Percentiles rank a stretch among this genome's conserved stretches.
Conservation (phyloP, 2,888 invertebrate species). For the Anthophora plumipes region DNA sequence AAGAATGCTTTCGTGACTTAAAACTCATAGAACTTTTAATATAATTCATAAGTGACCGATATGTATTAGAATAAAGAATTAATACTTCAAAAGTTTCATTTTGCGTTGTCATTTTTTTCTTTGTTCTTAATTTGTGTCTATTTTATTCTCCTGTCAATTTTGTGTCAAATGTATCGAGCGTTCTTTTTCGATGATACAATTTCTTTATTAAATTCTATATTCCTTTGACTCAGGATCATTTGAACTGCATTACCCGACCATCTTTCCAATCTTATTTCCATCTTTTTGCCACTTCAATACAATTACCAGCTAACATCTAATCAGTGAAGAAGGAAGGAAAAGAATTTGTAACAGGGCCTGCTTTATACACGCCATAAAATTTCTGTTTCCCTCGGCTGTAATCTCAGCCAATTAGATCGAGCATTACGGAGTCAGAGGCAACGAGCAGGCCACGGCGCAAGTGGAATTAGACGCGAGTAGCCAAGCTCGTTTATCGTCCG, state of each 20-base stretch:
- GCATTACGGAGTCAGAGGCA: conserved; percentile 28
- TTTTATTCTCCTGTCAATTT: no score
- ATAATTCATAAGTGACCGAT: no score
- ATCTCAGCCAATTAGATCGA: conserved; percentile 42
- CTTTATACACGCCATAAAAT: conserved; percentile 10
- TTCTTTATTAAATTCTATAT: no score
- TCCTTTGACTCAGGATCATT: no score
- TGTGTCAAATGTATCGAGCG: no score
- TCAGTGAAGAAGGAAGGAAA: background rate
- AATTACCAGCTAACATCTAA: background rate
- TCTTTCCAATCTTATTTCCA: background rate
- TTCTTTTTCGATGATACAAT: no score
- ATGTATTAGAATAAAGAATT: no score
- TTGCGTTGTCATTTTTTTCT: no score
- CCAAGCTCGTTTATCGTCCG: conserved; percentile 36
- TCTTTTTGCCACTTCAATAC: background rate
- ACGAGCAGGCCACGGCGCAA: conserved; percentile 22
- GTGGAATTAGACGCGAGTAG: conserved; percentile 48
- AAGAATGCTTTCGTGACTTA: no score
- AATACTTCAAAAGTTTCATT: no score
- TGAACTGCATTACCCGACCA: background rate
- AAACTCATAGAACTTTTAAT: no score
- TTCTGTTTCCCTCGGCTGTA: conserved; percentile 22
- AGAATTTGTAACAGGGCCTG: background rate
- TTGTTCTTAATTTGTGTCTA: no score